phyloP scores from a whole-genome alignment of 1,140 invertebrate species.

The Cydia amplana region DNA sequence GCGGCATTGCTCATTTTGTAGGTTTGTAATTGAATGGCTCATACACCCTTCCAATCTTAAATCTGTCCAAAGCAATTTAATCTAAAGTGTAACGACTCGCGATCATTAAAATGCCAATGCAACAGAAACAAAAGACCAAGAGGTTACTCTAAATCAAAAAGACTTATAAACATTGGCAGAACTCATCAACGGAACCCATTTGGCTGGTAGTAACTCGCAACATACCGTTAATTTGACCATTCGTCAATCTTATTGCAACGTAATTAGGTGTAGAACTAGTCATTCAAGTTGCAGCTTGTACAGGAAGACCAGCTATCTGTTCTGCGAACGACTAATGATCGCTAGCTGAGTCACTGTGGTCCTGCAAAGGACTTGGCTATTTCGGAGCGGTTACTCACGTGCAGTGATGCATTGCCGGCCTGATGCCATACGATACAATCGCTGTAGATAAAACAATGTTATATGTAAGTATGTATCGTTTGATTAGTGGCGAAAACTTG shows the following conservation, averaged over 20 bases:
- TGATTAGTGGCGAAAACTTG: background rate
- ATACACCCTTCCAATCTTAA: background rate
- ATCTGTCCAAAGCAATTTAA: constrained; percentile 8
- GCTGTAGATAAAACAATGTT: background rate
- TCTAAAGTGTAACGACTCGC: background rate
- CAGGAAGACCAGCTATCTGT: background rate
- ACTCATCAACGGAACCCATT: background rate
- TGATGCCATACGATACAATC: constrained; percentile 2
- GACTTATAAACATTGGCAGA: background rate
- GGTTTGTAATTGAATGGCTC: too few relatives aligned
- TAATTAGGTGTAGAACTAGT: too few relatives aligned
- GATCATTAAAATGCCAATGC: constrained; percentile 8
- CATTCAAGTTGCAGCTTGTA: background rate
- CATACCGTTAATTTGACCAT: background rate
- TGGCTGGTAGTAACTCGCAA: background rate
- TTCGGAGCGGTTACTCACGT: background rate
- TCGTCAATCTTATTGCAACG: too few relatives aligned
- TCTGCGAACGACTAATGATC: constrained; percentile 6
- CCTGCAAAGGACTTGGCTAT: constrained; percentile 15
- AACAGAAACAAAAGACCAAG: background rate
- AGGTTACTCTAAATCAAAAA: background rate
- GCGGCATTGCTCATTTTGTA: too few relatives aligned
- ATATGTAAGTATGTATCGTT: background rate
- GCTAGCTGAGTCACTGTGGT: constrained; percentile 9
- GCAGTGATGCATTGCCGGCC: background rate